These are phyloP conservation scores for Acanthosepion pharaonis DNA, from an alignment of 2,888 invertebrate species.

Conservation along the genomic window DNA sequence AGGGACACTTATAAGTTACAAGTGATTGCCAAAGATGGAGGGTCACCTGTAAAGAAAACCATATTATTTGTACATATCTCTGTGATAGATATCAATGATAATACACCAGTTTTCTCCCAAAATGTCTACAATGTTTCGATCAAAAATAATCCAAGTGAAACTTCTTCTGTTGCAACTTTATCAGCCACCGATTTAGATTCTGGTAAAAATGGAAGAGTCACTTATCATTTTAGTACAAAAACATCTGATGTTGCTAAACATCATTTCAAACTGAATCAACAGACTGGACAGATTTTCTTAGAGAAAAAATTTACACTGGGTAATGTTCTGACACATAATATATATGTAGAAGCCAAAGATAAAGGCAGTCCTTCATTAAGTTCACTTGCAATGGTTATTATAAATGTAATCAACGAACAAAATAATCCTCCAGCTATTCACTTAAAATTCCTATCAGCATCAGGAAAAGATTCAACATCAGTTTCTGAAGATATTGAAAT, in stretches of 20 bases:
- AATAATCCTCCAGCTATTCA: neutral
- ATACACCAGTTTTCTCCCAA: neutral
- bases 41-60: neutral
- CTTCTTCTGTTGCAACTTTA: conserved; percentile 33
- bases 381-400: neutral
- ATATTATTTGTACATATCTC: neutral
- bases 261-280: neutral
- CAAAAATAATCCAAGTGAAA: neutral
- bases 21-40: conserved; percentile 21
- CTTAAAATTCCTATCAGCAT: neutral
- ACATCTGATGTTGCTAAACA: neutral
- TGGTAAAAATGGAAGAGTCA: neutral
- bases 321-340: neutral
- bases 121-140: neutral
- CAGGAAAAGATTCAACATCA: conserved; percentile 1
- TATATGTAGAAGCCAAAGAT: neutral
- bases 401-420: neutral
- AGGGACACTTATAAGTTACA: neutral
- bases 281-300: neutral
- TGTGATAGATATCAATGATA: neutral
- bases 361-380: neutral
- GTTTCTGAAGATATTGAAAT: neutral
- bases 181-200: neutral
- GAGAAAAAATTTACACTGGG: neutral
- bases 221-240: conserved; percentile 22